Evolutionary conservation across 2,797 vertebrate genomes (phyloP), one percentile per base, ranked within the genome.

Genomic region (Esox lucius): DNA sequence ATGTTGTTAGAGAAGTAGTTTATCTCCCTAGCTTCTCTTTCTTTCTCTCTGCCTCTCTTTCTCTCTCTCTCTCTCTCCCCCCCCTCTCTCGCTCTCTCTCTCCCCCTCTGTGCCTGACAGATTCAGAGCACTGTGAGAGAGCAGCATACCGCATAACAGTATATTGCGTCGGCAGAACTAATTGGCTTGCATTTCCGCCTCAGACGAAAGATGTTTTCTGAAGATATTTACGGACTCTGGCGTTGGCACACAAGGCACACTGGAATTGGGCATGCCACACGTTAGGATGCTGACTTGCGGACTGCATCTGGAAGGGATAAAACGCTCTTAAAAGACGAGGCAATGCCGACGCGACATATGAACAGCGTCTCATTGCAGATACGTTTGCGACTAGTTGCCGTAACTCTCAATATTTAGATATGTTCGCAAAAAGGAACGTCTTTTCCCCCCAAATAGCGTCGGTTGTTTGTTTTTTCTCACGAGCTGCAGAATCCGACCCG

Each of bases 81-180:
- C 24, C 28, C 24, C 62, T 33, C 13, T 65, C 62, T 65, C 56
- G 66, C 8, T 68, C 66, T 66, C 48, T 49, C 48, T 53, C 28
- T 22, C 48, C 26, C 33, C 46, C 8, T 17, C 24, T 61, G 64
- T 26, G 19, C 64, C 3, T 85, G 83, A 86, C 82, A 87, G 81
- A 87, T 89, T 88, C 73, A 56, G 81, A 88, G 86, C 84, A 26
- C 75, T 75, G 68, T 11, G 77, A 82, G 79, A 78, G 48, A 79
- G 76, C 71, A 79, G 46, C 51, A 71, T 62, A 73, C 75, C 67
- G 81, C 78, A 31, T 35, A 46, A 78, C 71, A 79, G 46, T 62
- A 69, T 62, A 73, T 73, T 65, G 81, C 76, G 31, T 35, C 13
- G n/a, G 78, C 76, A 65, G 70, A 87, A 83, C 53, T 88, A 87